Base-by-base conservation (phyloP, 92 coral and sea anemone species). In the Porites rus region DNA sequence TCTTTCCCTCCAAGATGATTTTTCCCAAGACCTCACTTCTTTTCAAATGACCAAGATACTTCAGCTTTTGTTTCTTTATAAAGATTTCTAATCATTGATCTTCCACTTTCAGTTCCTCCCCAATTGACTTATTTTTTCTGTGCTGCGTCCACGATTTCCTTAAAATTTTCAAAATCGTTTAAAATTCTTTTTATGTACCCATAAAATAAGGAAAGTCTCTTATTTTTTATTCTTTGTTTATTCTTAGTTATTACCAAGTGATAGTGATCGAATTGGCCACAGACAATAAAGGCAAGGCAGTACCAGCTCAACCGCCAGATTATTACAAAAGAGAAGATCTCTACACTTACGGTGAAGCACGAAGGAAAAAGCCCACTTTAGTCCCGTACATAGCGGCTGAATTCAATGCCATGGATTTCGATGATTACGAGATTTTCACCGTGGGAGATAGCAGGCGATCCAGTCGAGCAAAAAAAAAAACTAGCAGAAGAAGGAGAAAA, bases 351-450 rank as follows among this genome's bases (percentile, higher is more conserved):
- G 87, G 86, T 10, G 80, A 90, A 64, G 98, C 98, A 16, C 79
- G 60, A 9, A 51, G 11, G 52, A 82, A 18, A 76, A 88, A 88
- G 62, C 90, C 91, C 0, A 65, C 46, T 5, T 83, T 75, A 16
- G 90, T 88, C 16, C 98, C 98, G 7, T 94, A 94, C 86, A 86
- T 94, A 19, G 85, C 98, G 6, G 96, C 86, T n/a, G 86, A 92
- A 51, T 94, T 94, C 75, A 14, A 17, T 5, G 98, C 92, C 16
- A 14, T 59, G 10, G 90, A 88, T 1, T 92, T 94, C 38, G 52
- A 87, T 61, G 64, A 18, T 21, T 89, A 79, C 87, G 76, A 80
- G 65, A 20, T 13, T 19, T 94, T 94, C 64, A 80, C 71, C 46
- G 94, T 94, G 4, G 98, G 98, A 14, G 87, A 82, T 51, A 91